Base-by-base conservation (phyloP, 2,888 invertebrate genomes). In the Atethmia centrago region DNA sequence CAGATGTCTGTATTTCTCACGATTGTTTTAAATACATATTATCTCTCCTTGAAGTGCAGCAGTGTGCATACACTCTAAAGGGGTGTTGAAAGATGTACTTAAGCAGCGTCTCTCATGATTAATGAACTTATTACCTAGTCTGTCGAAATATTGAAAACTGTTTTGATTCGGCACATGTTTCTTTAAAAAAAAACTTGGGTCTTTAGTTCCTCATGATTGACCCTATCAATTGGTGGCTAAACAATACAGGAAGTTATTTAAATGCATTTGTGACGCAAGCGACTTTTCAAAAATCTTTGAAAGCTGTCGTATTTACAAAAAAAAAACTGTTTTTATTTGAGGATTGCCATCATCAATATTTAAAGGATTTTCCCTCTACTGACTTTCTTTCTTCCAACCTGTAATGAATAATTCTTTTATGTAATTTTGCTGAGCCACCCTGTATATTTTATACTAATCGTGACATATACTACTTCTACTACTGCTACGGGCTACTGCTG, bases 371-470 rank as follows among this genome's bases (percentile, higher is more conserved):
- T 53, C 7, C 25, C 21, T 64, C 25, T 8, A 19, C 19, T 65
- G 19, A 10, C 14, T 64, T 25, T n/a, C 3, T 64, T 25, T 31
- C 1, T 36, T 45, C 9, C 31, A n/a, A 1, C 5, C 21, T 66
- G 5, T n/a, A 1, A 40, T 25, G 36, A 36, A 55, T 4, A 16
- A 64, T 14, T 9, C 28, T 8, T 42, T 53, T 68, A 51, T n/a
- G 3, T n/a, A 12, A 2, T 1, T 12, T 45, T 12, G 8, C 45
- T 55, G 10, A 28, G 40, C 2, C 45, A 55, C 0, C 25, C 25
- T 56, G n/a, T 77, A n/a, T 53, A 36, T 59, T 75, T 42, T 58
- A 77, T 31, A 51, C 16, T 19, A 12, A 51, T 67, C 19, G 19
- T 51, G 51, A 40, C 9, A 9, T 40, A 40, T 40, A 9, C n/a